A percentile compares a stretch with the other conserved stretches of the same genome.
Conservation (phyloP, 2,888 invertebrate species). For the Heteropelma amictum region DNA sequence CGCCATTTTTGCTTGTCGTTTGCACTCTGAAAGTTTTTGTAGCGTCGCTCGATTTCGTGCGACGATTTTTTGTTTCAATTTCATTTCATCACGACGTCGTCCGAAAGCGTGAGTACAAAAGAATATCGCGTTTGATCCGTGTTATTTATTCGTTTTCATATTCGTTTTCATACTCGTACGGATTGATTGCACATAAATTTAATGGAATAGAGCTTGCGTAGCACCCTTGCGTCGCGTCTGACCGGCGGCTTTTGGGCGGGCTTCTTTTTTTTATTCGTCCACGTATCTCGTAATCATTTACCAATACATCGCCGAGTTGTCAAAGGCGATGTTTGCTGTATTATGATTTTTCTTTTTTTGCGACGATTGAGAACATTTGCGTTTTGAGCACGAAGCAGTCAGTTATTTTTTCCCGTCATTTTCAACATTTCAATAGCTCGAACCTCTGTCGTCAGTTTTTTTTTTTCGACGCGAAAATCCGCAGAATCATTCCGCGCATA, state of each 20-base stretch:
- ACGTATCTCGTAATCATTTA: not conserved
- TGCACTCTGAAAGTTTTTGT: constrained; percentile 29
- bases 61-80: constrained; percentile 47
- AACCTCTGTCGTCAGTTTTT: constrained; percentile 32
- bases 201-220: constrained; percentile 17
- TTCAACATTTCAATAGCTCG: constrained; percentile 3
- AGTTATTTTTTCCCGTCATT: not conserved
- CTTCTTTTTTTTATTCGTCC: constrained; percentile 24
- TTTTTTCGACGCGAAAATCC: constrained; percentile 9
- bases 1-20: constrained; percentile 45
- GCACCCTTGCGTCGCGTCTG: constrained; percentile 26
- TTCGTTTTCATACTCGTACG: not conserved
- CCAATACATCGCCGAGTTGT: constrained; percentile 9
- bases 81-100: constrained; percentile 47
- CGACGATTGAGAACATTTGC: constrained; percentile 13
- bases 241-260: constrained; percentile 41
- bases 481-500: constrained; percentile 20
- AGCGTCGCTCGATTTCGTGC: constrained; percentile 45
- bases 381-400: not conserved
- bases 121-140: not conserved
- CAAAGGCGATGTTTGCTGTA: not conserved
- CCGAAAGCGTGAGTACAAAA: constrained; percentile 55
- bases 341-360: not conserved
- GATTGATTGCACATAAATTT: not conserved
- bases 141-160: not conserved